phyloP scores from a whole-genome alignment of 1,140 invertebrate species.

The Reticulitermes speratus region DNA sequence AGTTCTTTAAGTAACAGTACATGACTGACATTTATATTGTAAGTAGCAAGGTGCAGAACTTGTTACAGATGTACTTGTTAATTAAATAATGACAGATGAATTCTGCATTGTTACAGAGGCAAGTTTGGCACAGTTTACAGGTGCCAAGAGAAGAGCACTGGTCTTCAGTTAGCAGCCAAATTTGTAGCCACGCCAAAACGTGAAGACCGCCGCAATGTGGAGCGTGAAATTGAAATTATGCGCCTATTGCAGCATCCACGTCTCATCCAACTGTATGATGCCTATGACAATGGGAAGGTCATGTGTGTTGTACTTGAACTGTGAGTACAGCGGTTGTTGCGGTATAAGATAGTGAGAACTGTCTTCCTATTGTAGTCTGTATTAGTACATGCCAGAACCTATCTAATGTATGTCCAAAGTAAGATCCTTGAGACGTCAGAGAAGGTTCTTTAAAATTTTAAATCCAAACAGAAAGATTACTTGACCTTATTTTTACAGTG shows the following conservation, averaged over 20 bases:
- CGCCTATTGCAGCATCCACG: slow-evolving; percentile 86
- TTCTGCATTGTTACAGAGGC: slow-evolving; percentile 62
- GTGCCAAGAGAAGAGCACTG: slow-evolving; percentile 80
- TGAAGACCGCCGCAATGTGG: slow-evolving; percentile 87
- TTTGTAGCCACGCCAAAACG: slow-evolving; percentile 81
- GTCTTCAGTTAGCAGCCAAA: slow-evolving; percentile 86
- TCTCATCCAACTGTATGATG: slow-evolving; percentile 94
- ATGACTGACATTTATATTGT: too few species aligned
- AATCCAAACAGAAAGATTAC: too few species aligned
- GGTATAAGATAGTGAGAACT: not conserved
- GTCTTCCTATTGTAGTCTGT: not conserved
- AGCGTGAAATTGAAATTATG: slow-evolving; percentile 97
- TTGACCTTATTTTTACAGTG: too few species aligned
- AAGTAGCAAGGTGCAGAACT: too few species aligned
- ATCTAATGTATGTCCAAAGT: too few species aligned
- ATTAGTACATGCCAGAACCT: too few species aligned
- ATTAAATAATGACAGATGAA: too few species aligned
- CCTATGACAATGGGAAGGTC: slow-evolving; percentile 86
- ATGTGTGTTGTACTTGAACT: slow-evolving; percentile 95
- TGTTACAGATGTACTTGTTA: too few species aligned
- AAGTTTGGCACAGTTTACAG: slow-evolving; percentile 97
- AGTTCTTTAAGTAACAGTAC: too few species aligned
- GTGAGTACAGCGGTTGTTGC: slow-evolving; percentile 63
- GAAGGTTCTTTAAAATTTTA: too few species aligned
- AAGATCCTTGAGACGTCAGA: too few species aligned